These are phyloP conservation scores for Liparis tanakae DNA, from an alignment of 2,797 vertebrate genomes.

Conservation along the genomic window DNA sequence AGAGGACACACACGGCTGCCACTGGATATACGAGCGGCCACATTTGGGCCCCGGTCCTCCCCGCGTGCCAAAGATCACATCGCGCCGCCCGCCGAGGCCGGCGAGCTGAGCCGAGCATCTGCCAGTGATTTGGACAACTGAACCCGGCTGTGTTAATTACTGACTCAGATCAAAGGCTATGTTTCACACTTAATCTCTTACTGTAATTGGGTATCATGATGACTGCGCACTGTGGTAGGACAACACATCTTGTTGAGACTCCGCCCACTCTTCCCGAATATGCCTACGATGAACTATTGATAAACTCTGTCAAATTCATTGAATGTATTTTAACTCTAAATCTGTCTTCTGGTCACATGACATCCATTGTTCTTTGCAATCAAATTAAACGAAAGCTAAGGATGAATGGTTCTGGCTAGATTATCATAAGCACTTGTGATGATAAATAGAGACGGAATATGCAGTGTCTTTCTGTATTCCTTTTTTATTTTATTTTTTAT, in stretches of 20 bases:
- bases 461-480: background rate
- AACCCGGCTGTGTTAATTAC: slow-evolving; percentile 76
- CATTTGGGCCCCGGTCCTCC: slow-evolving; percentile 59
- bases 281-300: too few species aligned
- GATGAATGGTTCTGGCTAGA: slow-evolving; percentile 29
- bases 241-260: too few species aligned
- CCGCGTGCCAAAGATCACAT: slow-evolving; percentile 67
- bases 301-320: too few species aligned
- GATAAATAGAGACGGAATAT: slow-evolving; percentile 23
- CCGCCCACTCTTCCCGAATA: too few species aligned
- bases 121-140: slow-evolving; percentile 78
- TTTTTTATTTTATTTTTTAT: background rate
- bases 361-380: too few species aligned
- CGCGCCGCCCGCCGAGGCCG: slow-evolving; percentile 65
- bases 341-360: too few species aligned
- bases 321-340: too few species aligned
- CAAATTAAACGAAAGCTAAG: slow-evolving; percentile 23
- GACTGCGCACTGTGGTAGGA: slow-evolving; percentile 29
- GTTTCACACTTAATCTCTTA: slow-evolving; percentile 64
- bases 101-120: slow-evolving; percentile 76
- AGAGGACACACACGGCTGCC: slow-evolving; percentile 46
- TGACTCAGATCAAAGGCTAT: slow-evolving; percentile 76
- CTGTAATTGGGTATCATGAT: slow-evolving; percentile 66
- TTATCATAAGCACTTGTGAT: slow-evolving; percentile 21
- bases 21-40: slow-evolving; percentile 55